Conservation (phyloP, 2,888 invertebrate genomes). For the Leucophora obtusa region DNA sequence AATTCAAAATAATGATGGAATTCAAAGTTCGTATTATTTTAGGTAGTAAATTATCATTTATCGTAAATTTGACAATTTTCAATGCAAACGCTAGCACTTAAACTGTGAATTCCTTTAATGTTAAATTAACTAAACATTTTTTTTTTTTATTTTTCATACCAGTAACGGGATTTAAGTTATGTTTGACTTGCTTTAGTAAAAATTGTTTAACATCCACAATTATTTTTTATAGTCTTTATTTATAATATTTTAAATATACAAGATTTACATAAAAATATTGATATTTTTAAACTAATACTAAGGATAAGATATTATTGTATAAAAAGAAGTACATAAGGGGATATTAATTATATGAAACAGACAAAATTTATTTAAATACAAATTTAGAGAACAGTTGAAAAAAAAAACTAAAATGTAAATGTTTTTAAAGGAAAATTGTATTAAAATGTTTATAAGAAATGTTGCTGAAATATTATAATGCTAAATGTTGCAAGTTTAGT, state of each 20-base stretch:
- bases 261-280: conserved; percentile 42
- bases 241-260: conserved; percentile 56
- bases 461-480: background rate
- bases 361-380: background rate
- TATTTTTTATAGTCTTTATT: conserved; percentile 54
- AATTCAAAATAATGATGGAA: no score
- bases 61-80: no score
- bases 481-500: background rate
- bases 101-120: no score
- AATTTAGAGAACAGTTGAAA: background rate
- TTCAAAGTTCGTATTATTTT: no score
- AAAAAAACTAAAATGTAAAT: background rate
- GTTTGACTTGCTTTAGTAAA: conserved; percentile 32
- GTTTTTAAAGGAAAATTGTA: background rate
- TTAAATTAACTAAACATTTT: conserved; percentile 11
- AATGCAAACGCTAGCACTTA: no score
- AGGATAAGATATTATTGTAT: conserved; percentile 3
- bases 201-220: conserved; percentile 5
- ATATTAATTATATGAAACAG: background rate
- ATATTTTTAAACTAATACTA: conserved; percentile 27
- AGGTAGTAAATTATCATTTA: no score
- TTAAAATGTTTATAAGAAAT: background rate
- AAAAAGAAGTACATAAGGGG: conserved; percentile 17
- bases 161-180: background rate
- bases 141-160: background rate